Percentiles rank a stretch among this genome's conserved stretches.
Evolutionary conservation across 1,140 invertebrate species (phyloP).

Genomic region (Gyrodactylus bullatarudis): DNA sequence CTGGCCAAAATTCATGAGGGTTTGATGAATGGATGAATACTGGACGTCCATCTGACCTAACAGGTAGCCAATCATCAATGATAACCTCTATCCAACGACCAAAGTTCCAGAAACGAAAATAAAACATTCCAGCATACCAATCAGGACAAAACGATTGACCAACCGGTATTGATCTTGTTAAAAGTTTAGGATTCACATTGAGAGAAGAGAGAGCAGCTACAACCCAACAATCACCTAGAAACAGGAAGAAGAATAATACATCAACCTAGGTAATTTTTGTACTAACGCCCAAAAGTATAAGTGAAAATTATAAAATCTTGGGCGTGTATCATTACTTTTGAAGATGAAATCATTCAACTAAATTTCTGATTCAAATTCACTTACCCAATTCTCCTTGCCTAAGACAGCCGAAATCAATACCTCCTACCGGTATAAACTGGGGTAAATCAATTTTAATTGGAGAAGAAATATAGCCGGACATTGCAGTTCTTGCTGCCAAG

Average conservation of each 20-base stretch:
- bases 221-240: constrained; percentile 6
- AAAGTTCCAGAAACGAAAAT: constrained; percentile 35
- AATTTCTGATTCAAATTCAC: too few relatives aligned
- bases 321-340: too few relatives aligned
- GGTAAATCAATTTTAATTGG: not conserved
- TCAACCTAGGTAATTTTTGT: too few relatives aligned
- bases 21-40: constrained; percentile 31
- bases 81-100: constrained; percentile 35
- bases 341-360: too few relatives aligned
- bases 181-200: not conserved
- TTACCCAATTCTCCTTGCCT: not conserved
- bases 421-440: not conserved
- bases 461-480: not conserved
- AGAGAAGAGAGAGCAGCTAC: constrained; percentile 2
- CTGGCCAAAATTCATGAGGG: constrained; percentile 34
- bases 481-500: not conserved
- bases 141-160: not conserved
- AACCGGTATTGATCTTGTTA: not conserved
- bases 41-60: constrained; percentile 27
- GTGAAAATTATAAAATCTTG: too few relatives aligned
- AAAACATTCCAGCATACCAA: constrained; percentile 13
- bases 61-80: constrained; percentile 35
- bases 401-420: not conserved
- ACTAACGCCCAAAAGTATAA: too few relatives aligned
- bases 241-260: too few relatives aligned